These are phyloP conservation scores for Saguinus imperator DNA, from an alignment of 2,113 vertebrate species.

Conservation along the genomic window DNA sequence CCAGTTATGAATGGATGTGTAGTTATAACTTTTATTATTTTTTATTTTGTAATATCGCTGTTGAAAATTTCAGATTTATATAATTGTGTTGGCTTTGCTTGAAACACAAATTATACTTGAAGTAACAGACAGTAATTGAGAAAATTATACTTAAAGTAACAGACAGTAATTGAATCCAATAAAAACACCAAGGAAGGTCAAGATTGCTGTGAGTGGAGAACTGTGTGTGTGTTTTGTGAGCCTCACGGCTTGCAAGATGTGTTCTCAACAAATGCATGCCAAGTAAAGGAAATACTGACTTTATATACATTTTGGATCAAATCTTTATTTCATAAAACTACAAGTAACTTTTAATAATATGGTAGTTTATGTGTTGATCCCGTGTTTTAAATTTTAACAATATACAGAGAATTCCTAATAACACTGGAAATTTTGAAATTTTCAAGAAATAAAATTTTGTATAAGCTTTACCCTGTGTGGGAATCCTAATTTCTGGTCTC, in stretches of 20 bases:
- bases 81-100: background rate
- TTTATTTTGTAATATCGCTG: background rate
- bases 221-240: background rate
- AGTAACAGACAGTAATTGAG: background rate
- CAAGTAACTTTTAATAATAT: background rate
- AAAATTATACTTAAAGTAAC: background rate
- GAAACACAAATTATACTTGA: background rate
- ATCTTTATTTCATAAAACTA: too few relatives aligned
- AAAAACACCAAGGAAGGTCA: background rate
- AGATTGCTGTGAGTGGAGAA: too few relatives aligned
- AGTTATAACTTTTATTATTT: background rate
- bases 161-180: background rate
- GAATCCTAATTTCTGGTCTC: background rate
- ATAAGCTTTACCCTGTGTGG: background rate
- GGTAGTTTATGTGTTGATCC: background rate
- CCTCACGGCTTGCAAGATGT: accelerated
- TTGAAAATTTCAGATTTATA: background rate
- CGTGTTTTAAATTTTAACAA: background rate
- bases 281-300: background rate
- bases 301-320: background rate
- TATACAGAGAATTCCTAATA: background rate
- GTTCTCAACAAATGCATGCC: accelerated
- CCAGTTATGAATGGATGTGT: background rate
- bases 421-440: background rate
- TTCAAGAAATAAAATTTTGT: background rate